Percentiles rank a stretch among this genome's conserved stretches.
Conservation (phyloP, 2,797 vertebrate species). For the Trachurus trachurus region DNA sequence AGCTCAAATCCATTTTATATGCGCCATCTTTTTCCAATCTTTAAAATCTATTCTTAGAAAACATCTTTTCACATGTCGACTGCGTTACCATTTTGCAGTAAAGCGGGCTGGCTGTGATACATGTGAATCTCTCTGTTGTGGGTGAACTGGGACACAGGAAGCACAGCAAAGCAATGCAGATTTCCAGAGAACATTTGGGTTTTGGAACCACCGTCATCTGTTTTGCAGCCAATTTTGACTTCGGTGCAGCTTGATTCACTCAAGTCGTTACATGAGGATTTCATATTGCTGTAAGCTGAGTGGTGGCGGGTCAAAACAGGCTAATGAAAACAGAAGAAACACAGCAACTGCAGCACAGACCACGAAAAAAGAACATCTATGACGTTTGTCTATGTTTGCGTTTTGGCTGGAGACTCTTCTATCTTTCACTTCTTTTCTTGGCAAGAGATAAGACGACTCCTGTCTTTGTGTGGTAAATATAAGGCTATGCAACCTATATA, state of each 20-base stretch:
- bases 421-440: not conserved
- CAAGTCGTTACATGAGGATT: slow-evolving; percentile 8
- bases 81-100: slow-evolving; percentile 5
- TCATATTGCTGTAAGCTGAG: slow-evolving; percentile 19
- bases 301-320: not conserved
- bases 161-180: slow-evolving; percentile 24
- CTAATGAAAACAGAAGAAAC: not conserved
- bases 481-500: not conserved
- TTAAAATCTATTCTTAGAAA: slow-evolving; percentile 25
- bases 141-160: slow-evolving; percentile 53
- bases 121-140: slow-evolving; percentile 38
- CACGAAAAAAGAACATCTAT: not conserved
- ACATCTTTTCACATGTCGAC: not conserved
- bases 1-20: slow-evolving; percentile 20
- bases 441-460: not conserved
- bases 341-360: not conserved
- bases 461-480: not conserved
- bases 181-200: slow-evolving; percentile 55
- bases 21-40: slow-evolving; percentile 22
- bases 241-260: slow-evolving; percentile 28
- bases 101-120: slow-evolving; percentile 23
- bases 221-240: slow-evolving; percentile 45
- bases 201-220: slow-evolving; percentile 43
- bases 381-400: not conserved
- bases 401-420: not conserved